Conservation (phyloP, 64 coral and sea anemone genomes). For the Platygyra sinensis region DNA sequence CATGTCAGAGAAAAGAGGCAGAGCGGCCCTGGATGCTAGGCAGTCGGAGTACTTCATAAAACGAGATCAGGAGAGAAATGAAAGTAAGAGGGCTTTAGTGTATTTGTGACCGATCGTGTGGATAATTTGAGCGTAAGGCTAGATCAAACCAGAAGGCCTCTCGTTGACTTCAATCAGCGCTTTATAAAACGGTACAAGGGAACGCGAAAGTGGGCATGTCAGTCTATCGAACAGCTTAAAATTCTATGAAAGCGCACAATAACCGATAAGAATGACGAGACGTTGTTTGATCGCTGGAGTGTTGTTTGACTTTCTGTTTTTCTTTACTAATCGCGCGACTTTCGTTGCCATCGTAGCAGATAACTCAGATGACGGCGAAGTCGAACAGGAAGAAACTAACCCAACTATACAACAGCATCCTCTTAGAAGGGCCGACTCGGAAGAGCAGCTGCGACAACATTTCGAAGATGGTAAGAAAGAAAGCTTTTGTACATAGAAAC, state of each 20-base stretch:
- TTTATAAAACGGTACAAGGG: no score
- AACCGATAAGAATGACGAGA: neutral
- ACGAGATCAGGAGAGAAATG: slow-evolving; percentile 60
- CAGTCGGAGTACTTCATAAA: slow-evolving; percentile 75
- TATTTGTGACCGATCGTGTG: no score
- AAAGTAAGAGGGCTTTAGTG: slow-evolving; percentile 1
- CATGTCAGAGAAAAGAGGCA: slow-evolving; percentile 97
- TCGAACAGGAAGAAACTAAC: neutral
- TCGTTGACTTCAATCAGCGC: no score
- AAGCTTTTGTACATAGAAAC: neutral
- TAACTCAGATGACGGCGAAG: neutral
- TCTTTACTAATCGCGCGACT: neutral
- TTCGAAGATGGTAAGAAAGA: neutral
- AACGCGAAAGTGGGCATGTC: no score
- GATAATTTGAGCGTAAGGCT: no score
- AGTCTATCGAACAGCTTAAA: no score
- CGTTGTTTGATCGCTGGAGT: neutral
- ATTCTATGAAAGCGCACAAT: no score
- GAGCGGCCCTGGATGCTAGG: slow-evolving; percentile 76
- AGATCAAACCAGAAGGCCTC: no score
- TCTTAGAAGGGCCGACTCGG: slow-evolving; percentile 15
- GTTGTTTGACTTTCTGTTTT: neutral
- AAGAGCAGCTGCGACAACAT: neutral
- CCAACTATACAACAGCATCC: neutral
- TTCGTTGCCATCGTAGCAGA: neutral